A percentile compares a stretch with the other conserved stretches of the same genome.
Evolutionary conservation across 2,888 invertebrate genomes (phyloP).

Genomic region (Microplitis deprimator): DNA sequence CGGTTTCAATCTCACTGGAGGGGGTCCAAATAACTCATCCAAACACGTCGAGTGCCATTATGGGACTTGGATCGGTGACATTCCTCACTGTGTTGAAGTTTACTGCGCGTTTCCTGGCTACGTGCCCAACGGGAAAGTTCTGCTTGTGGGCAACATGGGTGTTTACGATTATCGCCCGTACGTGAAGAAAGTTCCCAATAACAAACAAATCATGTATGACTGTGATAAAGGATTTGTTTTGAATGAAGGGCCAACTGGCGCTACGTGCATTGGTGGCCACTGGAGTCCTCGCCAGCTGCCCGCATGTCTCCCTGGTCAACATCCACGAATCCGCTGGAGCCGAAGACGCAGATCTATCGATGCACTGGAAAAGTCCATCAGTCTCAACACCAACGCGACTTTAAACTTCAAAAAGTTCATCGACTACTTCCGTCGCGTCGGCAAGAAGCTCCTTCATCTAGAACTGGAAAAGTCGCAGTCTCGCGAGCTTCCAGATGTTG

Average conservation of each 20-base stretch:
- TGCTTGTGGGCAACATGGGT: conserved; percentile 95
- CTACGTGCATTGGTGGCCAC: conserved; percentile 93
- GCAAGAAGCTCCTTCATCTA: conserved; percentile 64
- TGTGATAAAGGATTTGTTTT: conserved; percentile 93
- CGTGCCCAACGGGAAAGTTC: conserved; percentile 89
- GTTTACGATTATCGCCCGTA: conserved; percentile 95
- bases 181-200: conserved; percentile 90
- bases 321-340: conserved; percentile 89
- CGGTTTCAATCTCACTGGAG: conserved; percentile 85
- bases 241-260: conserved; percentile 90
- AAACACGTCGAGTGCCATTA: conserved; percentile 90
- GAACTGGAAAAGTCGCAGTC: conserved; percentile 64
- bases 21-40: conserved; percentile 77
- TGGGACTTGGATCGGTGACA: conserved; percentile 94
- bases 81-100: conserved; percentile 86
- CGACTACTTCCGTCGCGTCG: conserved; percentile 67
- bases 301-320: conserved; percentile 88
- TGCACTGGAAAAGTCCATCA: conserved; percentile 23
- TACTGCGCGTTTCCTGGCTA: conserved; percentile 95
- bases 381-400: conserved; percentile 27
- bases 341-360: conserved; percentile 77
- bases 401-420: conserved; percentile 63
- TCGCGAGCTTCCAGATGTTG: conserved; percentile 17
- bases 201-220: conserved; percentile 96
- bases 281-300: conserved; percentile 94